Evolutionary conservation across 2,888 invertebrate genomes (phyloP), one percentile per base, ranked within the genome.

Genomic region (Cyaniris semiargus): DNA sequence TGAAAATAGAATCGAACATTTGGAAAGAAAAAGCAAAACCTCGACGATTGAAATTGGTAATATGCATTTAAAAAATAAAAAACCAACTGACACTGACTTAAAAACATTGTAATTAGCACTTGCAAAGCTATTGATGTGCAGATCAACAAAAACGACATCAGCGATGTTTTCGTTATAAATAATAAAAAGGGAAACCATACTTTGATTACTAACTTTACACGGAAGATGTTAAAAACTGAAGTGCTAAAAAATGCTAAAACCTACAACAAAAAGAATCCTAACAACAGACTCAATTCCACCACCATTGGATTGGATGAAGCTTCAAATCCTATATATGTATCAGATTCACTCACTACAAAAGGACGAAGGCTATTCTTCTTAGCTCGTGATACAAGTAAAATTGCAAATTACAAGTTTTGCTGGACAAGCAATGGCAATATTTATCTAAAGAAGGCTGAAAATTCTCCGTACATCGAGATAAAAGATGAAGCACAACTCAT

Each of bases 341-440:
- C 71, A 1, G 38, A 71, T 10, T 34, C 71, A 34, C 70, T 70
- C 2, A 70, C 70, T 3, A 31, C 34, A 18, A n/a, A 34, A 38
- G 38, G 34, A 38, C 34, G n/a, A 38, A 71, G 38, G n/a, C 38
- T 38, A 1, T 71, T 34, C n/a, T n/a, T 8, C 38, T 56, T 71
- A 21, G 71, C 71, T n/a, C 38, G 71, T 18, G 71, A 71, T n/a
- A 71, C 71, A n/a, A 38, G 38, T n/a, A 71, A 38, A 34, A 71
- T 21, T 18, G 38, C 71, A 38, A 38, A 71, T 8, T 71, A 31
- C 38, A 71, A 44, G 18, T 71, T 8, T 71, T 71, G 71, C n/a
- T 71, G 34, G 21, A 71, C 38, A 38, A 71, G 18, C 38, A 71
- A 71, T 6, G 38, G 71, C 4, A 71, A 71, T 38, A n/a, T 71